Evolutionary conservation across 2,797 vertebrate species (phyloP), one percentile per base, ranked within the genome.

Genomic region (Hafferia zeledoni): DNA sequence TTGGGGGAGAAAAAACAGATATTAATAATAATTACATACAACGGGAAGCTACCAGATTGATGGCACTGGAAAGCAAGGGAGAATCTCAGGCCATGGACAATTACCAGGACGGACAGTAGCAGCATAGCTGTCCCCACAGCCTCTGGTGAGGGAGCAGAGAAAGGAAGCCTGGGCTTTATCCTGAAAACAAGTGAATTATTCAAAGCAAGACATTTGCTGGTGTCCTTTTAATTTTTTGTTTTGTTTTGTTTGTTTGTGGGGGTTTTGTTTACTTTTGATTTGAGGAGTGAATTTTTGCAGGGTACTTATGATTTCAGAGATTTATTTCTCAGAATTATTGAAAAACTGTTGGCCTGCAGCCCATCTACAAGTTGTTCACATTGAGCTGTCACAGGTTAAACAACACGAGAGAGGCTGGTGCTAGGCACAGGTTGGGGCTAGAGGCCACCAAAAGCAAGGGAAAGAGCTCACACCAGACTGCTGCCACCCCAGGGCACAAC

Each of bases 241-340:
- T 50, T 22, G 22, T 11, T 43, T 64, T 33, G 20, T 7, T 43
- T 17, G 14, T 30, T 71, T 33, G 50, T 50, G 50, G 52, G 27
- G 6, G 14, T 61, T 53, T 53, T 53, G 30, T 67, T 47, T 18
- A 7, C 18, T 75, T 93, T 65, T 81, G 37, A 52, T 89, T 49
- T 44, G 23, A 84, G 37, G 35, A 82, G 17, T 0, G 2, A 75
- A 59, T 83, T 83, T 93, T 72, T 81, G 31, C 46, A 44, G 69
- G 30, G 8, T 2, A 0, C 33, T 94, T 61, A 28, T 31, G 14
- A 78, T 81, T 91, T 93, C 22, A 17, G 61, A 75, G 31, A 41
- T 85, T 61, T 81, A 31, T 92, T 92, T 89, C 50, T 65, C 57
- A 71, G 63, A 92, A 86, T n/a, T 85, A 20, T 61, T 81, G 23